Base-by-base conservation (phyloP, 2,888 invertebrate genomes). In the Prostheceraeus crozeri region DNA sequence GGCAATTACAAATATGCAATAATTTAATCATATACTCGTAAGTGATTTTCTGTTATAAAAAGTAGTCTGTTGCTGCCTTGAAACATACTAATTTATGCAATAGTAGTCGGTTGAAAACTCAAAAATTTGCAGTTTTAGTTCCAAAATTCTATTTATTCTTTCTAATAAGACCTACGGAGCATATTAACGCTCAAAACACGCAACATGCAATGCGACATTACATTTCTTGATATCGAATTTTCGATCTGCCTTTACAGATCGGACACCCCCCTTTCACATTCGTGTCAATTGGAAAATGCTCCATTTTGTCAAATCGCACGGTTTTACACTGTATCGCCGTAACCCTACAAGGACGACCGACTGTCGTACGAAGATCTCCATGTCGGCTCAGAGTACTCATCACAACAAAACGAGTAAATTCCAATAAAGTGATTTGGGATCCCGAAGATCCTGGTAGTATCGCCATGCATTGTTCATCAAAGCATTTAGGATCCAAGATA, bases 211-310 rank as follows among this genome's bases (percentile, higher is more conserved):
- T 40, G 40, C 40, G 6, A 40, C 40, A 10, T 40, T 23, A 4
- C 40, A 4, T n/a, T 40, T 40, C n/a, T 10, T 23, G 14, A 40
- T 23, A 40, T 40, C 40, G n/a, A 40, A 40, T 40, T n/a, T 40
- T 40, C 4, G 40, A 19, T 10, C 40, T 6, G 6, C 14, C 14
- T n/a, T 40, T 40, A 23, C 40, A 40, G 14, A 8, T 6, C n/a
- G 40, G 8, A 40, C 40, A 40, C 6, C 40, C 40, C n/a, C 40
- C 40, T 10, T 14, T 10, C 21, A 19, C 21, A 23, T 40, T 23
- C n/a, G 40, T 19, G 40, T 40, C 40, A 40, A 40, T 23, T 19
- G 40, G 40, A 14, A 14, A 40, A n/a, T 40, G 40, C 8, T 40
- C 14, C 14, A 40, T 40, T 10, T 23, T 23, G 21, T 40, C 8